These are phyloP conservation scores for Parascotia fuliginaria DNA, from an alignment of 2,888 invertebrate genomes.

Conservation along the genomic window DNA sequence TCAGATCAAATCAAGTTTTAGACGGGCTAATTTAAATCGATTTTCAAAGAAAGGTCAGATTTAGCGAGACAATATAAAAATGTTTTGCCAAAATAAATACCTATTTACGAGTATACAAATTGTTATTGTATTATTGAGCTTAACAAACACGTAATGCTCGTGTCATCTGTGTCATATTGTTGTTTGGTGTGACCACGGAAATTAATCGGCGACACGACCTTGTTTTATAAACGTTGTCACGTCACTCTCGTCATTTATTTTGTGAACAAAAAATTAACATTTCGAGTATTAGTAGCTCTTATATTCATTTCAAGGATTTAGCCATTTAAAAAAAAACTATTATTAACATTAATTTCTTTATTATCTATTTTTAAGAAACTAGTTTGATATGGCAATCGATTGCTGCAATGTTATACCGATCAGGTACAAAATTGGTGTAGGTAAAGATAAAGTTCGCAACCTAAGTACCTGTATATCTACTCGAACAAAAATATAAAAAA, in stretches of 20 bases:
- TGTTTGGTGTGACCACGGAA: constrained; percentile 43
- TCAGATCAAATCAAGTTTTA: too few species aligned
- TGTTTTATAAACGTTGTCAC: constrained; percentile 41
- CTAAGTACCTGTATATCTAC: too few species aligned
- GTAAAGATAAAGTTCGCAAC: too few species aligned
- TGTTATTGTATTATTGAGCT: not conserved
- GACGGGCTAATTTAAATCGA: too few species aligned
- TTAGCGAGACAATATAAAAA: too few species aligned
- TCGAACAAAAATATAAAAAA: not conserved
- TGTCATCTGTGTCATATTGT: constrained; percentile 35
- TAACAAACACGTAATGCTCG: constrained; percentile 30
- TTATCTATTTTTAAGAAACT: too few species aligned
- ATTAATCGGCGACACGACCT: constrained; percentile 44
- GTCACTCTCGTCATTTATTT: constrained; percentile 37
- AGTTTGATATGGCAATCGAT: too few species aligned
- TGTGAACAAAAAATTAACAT: constrained; percentile 20
- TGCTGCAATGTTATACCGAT: too few species aligned
- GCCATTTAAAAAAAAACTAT: constrained; percentile 1
- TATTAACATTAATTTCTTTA: not conserved
- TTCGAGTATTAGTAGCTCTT: constrained; percentile 8
- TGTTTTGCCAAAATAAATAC: too few species aligned
- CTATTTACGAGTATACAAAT: too few species aligned
- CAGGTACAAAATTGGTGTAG: too few species aligned
- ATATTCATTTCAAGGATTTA: constrained; percentile 8
- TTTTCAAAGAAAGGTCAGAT: too few species aligned